These are phyloP conservation scores for Scortum barcoo DNA, from an alignment of 2,113 vertebrate genomes.

Conservation along the genomic window DNA sequence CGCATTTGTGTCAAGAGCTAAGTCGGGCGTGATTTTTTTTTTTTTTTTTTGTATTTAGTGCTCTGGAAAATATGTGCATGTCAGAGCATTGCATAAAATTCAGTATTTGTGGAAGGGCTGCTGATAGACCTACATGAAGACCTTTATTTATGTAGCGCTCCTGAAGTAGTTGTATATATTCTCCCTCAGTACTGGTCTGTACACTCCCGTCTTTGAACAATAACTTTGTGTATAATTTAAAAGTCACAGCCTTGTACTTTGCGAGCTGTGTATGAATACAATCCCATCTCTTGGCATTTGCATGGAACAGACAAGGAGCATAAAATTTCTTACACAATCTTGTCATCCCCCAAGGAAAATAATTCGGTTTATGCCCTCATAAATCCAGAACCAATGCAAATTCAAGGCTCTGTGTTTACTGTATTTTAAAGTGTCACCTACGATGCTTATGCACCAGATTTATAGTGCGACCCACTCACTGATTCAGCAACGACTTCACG, in stretches of 20 bases:
- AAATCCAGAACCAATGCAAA: slow-evolving; percentile 59
- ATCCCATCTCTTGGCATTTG: slow-evolving; percentile 32
- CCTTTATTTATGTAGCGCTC: slow-evolving; percentile 16
- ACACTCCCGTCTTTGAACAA: slow-evolving; percentile 16
- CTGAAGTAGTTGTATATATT: slow-evolving; percentile 27
- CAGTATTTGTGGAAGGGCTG: not conserved
- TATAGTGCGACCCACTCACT: slow-evolving; percentile 17
- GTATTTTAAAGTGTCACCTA: slow-evolving; percentile 52
- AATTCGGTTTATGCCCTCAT: slow-evolving; percentile 42
- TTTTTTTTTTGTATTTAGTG: slow-evolving; percentile 33
- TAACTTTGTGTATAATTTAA: slow-evolving; percentile 26
- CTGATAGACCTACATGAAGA: slow-evolving; percentile 23
- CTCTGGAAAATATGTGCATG: slow-evolving; percentile 37
- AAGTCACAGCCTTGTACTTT: slow-evolving; percentile 23
- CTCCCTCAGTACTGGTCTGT: slow-evolving; percentile 10
- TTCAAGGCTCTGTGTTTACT: slow-evolving; percentile 19
- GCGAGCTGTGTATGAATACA: slow-evolving; percentile 26
- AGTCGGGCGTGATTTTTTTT: slow-evolving; percentile 56
- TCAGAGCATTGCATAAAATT: slow-evolving; percentile 24
- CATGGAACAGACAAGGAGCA: slow-evolving; percentile 20
- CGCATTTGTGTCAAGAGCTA: slow-evolving; percentile 72
- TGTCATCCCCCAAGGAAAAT: slow-evolving; percentile 20
- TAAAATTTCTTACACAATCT: slow-evolving; percentile 36
- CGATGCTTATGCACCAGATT: slow-evolving; percentile 43
- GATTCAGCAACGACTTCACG: slow-evolving; percentile 21